Evolutionary conservation across 2,888 invertebrate species (phyloP), one percentile per base, ranked within the genome.

Genomic region (Ephialtes manifestator): DNA sequence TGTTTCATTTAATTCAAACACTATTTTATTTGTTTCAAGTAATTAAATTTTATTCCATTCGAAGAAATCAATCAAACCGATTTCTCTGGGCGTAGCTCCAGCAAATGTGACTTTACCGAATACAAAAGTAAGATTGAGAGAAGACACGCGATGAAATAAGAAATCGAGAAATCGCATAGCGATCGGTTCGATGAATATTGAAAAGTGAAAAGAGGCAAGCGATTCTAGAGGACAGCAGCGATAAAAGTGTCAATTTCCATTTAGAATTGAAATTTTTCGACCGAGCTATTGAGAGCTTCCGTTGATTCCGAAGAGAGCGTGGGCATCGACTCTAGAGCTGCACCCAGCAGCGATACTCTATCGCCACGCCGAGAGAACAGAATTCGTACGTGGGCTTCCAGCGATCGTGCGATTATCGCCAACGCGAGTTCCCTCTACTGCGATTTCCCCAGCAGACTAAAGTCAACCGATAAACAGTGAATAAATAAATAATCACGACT

Each of bases 381-480:
- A 79, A 80, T 83, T 83, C 46, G 15, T 35, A 65, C 79, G 79
- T 79, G 79, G 83, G 79, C 18, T 60, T 72, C 20, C 51, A 39
- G 53, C 18, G 79, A 55, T 60, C 75, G 83, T 83, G 75, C 75
- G 79, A 70, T 75, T 75, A 70, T 63, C 74, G 68, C 74, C 74
- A 75, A 68, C 74, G 74, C 18, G 60, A 75, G 67, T 24, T 63
- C 53, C 43, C 67, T 51, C 65, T 15, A 72, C 46, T n/a, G 48
- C 48, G 63, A 48, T 74, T 28, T 60, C 58, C 58, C 48, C 68
- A 15, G 55, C 68, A 18, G 43, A 48, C 28, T 48, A 43, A 28
- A 74, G 20, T 28, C 58, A 43, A 3, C 28, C 58, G 74, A 63
- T 79, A 60, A 75, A 60, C 15, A 51, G 18, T 31, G 31, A 70